Conservation (phyloP, 2,888 invertebrate genomes). For the Drosophila histrio region DNA sequence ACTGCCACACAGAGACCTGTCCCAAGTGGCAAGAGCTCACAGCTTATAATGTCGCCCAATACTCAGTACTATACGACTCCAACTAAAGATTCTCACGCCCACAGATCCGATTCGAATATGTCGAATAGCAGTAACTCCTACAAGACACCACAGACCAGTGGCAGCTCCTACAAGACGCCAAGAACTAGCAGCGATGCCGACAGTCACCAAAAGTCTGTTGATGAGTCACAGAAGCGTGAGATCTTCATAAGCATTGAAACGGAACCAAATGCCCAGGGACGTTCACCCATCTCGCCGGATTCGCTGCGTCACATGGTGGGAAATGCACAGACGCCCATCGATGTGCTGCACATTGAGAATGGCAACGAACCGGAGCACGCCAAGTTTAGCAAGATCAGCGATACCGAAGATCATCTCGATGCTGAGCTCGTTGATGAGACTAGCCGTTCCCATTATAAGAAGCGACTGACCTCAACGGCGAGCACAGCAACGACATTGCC, state of each 20-base stretch:
- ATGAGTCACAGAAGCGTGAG: slow-evolving; percentile 74
- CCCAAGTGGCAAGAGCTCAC: slow-evolving; percentile 23
- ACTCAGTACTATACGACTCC: slow-evolving; percentile 12
- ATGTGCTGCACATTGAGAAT: slow-evolving; percentile 80
- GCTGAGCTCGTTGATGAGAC: slow-evolving; percentile 39
- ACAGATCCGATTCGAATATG: slow-evolving; percentile 61
- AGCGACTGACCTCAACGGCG: slow-evolving; percentile 37
- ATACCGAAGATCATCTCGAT: slow-evolving; percentile 70
- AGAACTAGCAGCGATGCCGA: slow-evolving; percentile 28
- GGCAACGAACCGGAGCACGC: slow-evolving; percentile 79
- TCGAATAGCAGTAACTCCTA: slow-evolving; percentile 31
- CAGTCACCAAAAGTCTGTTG: not conserved
- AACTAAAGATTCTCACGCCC: slow-evolving; percentile 57
- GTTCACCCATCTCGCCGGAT: slow-evolving; percentile 75
- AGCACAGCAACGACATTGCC: slow-evolving; percentile 32
- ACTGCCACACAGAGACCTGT: slow-evolving; percentile 37
- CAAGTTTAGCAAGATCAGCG: slow-evolving; percentile 81
- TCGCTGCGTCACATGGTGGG: slow-evolving; percentile 80
- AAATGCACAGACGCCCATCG: slow-evolving; percentile 79
- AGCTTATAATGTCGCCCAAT: slow-evolving; percentile 37
- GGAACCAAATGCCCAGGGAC: slow-evolving; percentile 80
- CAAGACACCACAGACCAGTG: slow-evolving; percentile 26
- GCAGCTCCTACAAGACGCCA: slow-evolving; percentile 35
- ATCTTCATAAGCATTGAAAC: slow-evolving; percentile 84
- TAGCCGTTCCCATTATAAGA: slow-evolving; percentile 29